phyloP scores from a whole-genome alignment of 2,888 invertebrate genomes.

The Epistrophe eligans region DNA sequence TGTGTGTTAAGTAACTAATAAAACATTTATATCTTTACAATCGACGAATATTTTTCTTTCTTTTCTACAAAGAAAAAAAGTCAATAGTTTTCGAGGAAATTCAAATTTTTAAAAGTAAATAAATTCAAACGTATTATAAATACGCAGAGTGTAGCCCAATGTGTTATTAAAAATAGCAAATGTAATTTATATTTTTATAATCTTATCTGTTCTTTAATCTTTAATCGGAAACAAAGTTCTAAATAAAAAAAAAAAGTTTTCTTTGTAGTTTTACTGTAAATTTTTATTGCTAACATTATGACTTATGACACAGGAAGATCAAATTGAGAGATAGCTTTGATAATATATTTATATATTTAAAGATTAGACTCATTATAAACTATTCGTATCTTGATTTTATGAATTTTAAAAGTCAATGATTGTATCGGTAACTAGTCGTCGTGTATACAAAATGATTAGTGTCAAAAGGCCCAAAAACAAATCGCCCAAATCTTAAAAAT shows the following conservation, averaged over 20 bases:
- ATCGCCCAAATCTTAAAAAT: no score
- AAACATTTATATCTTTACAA: constrained; percentile 52
- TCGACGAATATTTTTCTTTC: constrained; percentile 29
- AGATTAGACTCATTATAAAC: no score
- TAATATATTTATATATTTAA: no score
- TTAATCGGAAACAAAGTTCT: constrained; percentile 53
- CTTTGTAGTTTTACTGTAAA: neutral
- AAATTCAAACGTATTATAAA: constrained; percentile 50
- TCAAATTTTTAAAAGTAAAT: constrained; percentile 11
- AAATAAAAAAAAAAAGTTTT: constrained; percentile 28
- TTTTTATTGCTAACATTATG: neutral
- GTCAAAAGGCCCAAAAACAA: no score
- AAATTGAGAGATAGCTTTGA: neutral
- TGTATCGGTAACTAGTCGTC: no score
- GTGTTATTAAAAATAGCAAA: constrained; percentile 72
- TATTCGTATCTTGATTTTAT: no score
- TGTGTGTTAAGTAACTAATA: constrained; percentile 37
- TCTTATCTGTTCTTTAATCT: constrained; percentile 68
- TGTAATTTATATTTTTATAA: constrained; percentile 76
- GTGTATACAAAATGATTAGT: no score
- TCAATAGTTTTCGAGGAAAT: constrained; percentile 23
- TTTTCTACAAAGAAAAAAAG: constrained; percentile 27
- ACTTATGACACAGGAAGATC: neutral
- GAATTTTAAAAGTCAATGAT: no score
- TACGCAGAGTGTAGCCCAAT: constrained; percentile 65